These are phyloP conservation scores for Neoniphon sammara DNA, from an alignment of 2,797 vertebrate genomes.

Conservation along the genomic window DNA sequence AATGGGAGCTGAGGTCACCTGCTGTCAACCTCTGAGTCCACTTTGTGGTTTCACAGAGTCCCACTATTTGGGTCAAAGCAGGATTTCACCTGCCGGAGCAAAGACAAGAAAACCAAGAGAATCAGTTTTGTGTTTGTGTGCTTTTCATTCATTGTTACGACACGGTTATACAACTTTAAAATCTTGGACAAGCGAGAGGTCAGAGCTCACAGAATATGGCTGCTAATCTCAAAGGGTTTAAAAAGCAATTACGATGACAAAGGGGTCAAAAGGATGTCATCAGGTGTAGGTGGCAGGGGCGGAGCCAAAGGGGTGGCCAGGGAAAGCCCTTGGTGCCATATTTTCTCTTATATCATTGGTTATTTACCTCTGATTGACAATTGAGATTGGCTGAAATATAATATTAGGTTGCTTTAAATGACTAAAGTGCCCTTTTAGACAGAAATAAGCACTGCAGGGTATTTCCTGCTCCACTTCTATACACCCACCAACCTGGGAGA, in stretches of 20 bases:
- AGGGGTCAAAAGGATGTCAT: not conserved
- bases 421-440: no score
- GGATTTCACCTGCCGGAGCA: slow-evolving; percentile 1
- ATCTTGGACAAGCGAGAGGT: slow-evolving; percentile 3
- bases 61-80: slow-evolving; percentile 31
- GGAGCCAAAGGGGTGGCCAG: not conserved
- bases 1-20: slow-evolving; percentile 8
- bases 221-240: not conserved
- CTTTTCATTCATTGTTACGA: not conserved
- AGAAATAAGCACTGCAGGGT: no score
- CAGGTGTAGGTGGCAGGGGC: not conserved
- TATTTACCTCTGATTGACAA: no score
- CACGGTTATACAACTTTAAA: slow-evolving; percentile 11
- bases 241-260: not conserved
- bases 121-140: not conserved
- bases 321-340: no score
- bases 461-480: no score
- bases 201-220: not conserved
- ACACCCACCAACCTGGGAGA: no score
- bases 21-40: slow-evolving; percentile 10
- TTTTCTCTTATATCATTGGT: no score
- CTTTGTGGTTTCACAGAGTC: not conserved
- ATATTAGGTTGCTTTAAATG: no score
- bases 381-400: no score
- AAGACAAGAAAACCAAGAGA: slow-evolving; percentile 2